Base-by-base conservation (phyloP, 2,797 vertebrate genomes). In the Champsocephalus esox region DNA sequence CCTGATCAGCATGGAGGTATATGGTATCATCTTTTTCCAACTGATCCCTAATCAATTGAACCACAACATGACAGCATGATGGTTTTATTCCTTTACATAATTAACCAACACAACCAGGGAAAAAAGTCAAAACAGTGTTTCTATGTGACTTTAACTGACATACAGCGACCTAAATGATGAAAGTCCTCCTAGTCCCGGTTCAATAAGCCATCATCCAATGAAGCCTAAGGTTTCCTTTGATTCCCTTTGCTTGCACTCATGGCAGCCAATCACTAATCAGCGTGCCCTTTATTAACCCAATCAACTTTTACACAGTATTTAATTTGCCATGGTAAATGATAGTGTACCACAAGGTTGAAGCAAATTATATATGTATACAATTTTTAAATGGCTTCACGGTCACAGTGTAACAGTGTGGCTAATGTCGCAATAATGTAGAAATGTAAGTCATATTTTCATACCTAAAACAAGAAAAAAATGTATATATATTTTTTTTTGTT, bases 151-250 rank as follows among this genome's bases (percentile, higher is more conserved):
- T 49, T 73, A 14, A 17, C 56, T 66, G 68, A 21, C 44, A 73
- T 61, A 74, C 68, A 66, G 48, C 32, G 65, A 75, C 17, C 13
- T 19, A 10, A 41, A 56, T 66, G 66, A 72, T 72, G 48, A 56
- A 45, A 73, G 57, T 61, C 56, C 72, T 55, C 57, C 12, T 2
- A 21, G 52, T 57, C 48, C 68, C 58, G 14, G 45, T 69, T 66
- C 43, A 64, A 17, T 44, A 32, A 56, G 24, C 28, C 45, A 38
- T 64, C 11, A 12, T 50, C 48, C 45, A 41, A 9, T 45, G 9
- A 73, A 38, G 44, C 64, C 66, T 61, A 16, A 73, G 41, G 45
- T 13, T 32, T 0, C 24, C 17, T 11, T 17, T 2, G n/a, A 34
- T 19, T 28, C n/a, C 41, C 19, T 3, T 4, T 0, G 3, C 19